Evolutionary conservation across 2,797 vertebrate species (phyloP).

Genomic region (Helostoma temminkii): DNA sequence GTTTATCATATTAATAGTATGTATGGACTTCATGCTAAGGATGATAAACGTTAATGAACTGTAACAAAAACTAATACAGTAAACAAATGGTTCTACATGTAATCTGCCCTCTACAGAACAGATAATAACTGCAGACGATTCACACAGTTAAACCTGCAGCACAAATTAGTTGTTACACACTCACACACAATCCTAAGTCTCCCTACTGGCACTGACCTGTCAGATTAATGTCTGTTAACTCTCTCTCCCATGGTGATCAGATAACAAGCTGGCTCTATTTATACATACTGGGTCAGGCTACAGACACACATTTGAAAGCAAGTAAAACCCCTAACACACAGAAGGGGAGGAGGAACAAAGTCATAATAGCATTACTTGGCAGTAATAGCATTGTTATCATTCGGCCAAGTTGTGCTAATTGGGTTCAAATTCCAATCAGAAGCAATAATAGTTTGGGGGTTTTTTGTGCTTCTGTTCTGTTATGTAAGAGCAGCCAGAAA

Average conservation of each 20-base stretch:
- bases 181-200: constrained; percentile 59
- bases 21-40: not conserved
- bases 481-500: not conserved
- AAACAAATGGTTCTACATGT: not conserved
- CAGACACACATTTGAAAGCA: constrained; percentile 36
- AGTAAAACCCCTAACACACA: constrained; percentile 20
- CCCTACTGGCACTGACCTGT: constrained; percentile 55
- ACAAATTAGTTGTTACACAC: constrained; percentile 31
- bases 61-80: constrained; percentile 2
- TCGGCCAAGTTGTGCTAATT: not conserved
- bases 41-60: not conserved
- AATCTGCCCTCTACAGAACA: not conserved
- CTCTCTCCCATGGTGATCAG: constrained; percentile 79
- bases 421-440: constrained; percentile 58
- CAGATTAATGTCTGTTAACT: constrained; percentile 79
- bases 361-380: constrained; percentile 12
- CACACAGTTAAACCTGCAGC: constrained; percentile 25
- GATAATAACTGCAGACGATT: constrained; percentile 1
- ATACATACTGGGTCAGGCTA: constrained; percentile 79
- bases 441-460: constrained; percentile 2
- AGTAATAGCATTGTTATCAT: not conserved
- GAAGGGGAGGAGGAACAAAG: constrained; percentile 8
- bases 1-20: not conserved
- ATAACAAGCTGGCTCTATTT: constrained; percentile 82
- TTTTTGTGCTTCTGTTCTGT: not conserved